Evolutionary conservation across 2,888 invertebrate genomes (phyloP).

Genomic region (Hypena proboscidalis): DNA sequence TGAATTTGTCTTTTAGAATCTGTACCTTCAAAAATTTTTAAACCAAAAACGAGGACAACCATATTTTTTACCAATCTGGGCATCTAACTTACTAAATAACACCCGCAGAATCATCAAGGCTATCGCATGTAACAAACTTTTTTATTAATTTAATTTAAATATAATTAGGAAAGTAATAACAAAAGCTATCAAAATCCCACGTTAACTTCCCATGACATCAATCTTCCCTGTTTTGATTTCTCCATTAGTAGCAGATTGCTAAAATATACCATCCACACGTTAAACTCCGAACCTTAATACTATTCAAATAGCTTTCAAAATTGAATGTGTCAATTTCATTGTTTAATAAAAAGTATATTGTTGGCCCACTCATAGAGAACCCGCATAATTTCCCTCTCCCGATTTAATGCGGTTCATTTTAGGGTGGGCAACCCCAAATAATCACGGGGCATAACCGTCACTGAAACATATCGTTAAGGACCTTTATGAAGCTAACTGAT

Average conservation of each 20-base stretch:
- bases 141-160: constrained; percentile 16
- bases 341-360: constrained; percentile 55
- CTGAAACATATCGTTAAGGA: constrained; percentile 36
- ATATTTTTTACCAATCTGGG: too few relatives aligned
- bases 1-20: too few relatives aligned
- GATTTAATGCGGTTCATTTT: constrained; percentile 55
- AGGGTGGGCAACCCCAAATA: constrained; percentile 63
- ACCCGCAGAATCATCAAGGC: too few relatives aligned
- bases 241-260: constrained; percentile 69
- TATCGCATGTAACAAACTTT: too few relatives aligned
- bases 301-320: constrained; percentile 31
- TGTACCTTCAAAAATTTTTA: too few relatives aligned
- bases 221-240: constrained; percentile 78
- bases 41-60: too few relatives aligned
- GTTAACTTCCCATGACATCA: constrained; percentile 74
- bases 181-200: constrained; percentile 60
- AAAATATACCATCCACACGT: constrained; percentile 41
- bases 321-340: constrained; percentile 22
- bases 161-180: constrained; percentile 35
- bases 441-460: constrained; percentile 44
- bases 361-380: constrained; percentile 53
- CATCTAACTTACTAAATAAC: too few relatives aligned
- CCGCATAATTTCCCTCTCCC: constrained; percentile 71
- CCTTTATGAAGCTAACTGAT: constrained; percentile 21
- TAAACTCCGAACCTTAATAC: constrained; percentile 28